Percentiles rank a stretch among this genome's conserved stretches.
Evolutionary conservation across 2,113 vertebrate genomes (phyloP).

Genomic region (Toxostoma redivivum): DNA sequence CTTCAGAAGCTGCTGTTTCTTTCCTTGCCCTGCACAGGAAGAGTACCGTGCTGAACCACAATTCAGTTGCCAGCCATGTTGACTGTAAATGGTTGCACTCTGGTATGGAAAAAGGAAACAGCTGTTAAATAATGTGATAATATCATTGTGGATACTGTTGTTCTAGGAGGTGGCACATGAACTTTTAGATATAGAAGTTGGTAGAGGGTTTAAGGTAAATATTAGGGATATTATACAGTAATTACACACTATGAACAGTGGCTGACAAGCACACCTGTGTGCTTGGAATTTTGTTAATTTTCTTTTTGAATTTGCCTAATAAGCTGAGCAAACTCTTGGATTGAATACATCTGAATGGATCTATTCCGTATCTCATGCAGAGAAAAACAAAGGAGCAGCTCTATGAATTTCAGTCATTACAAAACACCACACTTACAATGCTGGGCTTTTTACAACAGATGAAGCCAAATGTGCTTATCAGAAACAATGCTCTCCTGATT

Average conservation of each 20-base stretch:
- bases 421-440: neutral
- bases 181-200: neutral
- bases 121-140: neutral
- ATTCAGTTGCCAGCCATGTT: neutral
- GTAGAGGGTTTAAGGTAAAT: neutral
- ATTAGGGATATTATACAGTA: neutral
- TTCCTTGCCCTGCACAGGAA: neutral
- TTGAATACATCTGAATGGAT: neutral
- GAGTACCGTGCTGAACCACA: fast-evolving
- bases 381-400: neutral
- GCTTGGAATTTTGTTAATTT: neutral
- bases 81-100: neutral
- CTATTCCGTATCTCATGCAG: neutral
- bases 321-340: neutral
- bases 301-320: neutral
- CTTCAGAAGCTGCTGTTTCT: neutral
- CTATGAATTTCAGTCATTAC: neutral
- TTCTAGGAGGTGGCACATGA: neutral
- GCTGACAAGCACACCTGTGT: neutral
- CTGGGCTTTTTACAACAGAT: neutral
- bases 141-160: neutral
- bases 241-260: neutral
- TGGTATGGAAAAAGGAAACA: neutral
- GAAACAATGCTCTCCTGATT: neutral
- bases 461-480: neutral